Evolutionary conservation across 2,113 vertebrate species (phyloP).

Genomic region (Cyprinus carpio): DNA sequence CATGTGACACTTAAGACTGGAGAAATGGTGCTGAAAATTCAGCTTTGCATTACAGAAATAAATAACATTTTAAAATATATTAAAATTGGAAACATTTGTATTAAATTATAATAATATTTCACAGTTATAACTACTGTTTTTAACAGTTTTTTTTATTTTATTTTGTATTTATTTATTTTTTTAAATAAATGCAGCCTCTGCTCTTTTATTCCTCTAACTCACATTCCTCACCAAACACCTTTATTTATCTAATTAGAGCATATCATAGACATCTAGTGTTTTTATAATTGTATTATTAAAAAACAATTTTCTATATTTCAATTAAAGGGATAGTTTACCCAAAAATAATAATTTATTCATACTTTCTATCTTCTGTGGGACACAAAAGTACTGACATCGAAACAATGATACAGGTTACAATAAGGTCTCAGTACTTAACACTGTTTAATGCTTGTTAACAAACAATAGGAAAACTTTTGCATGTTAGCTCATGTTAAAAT

Average conservation of each 20-base stretch:
- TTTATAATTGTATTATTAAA: too few relatives aligned
- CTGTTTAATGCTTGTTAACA: too few relatives aligned
- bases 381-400: neutral
- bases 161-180: too few relatives aligned
- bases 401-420: neutral
- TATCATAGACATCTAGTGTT: neutral
- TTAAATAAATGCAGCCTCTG: neutral
- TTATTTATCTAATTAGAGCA: constrained; percentile 36
- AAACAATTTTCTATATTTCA: too few relatives aligned
- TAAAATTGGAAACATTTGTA: neutral
- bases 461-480: too few relatives aligned
- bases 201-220: constrained; percentile 36
- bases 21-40: neutral
- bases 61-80: neutral
- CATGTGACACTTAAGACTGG: too few relatives aligned
- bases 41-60: neutral
- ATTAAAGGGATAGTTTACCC: neutral
- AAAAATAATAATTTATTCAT: neutral
- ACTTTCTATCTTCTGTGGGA: neutral
- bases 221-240: constrained; percentile 37
- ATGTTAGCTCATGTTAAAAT: too few relatives aligned
- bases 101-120: neutral
- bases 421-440: too few relatives aligned
- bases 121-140: neutral
- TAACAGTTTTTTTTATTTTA: too few relatives aligned